Conservation (phyloP, 2,888 invertebrate genomes). For the Dynastes grantii region DNA sequence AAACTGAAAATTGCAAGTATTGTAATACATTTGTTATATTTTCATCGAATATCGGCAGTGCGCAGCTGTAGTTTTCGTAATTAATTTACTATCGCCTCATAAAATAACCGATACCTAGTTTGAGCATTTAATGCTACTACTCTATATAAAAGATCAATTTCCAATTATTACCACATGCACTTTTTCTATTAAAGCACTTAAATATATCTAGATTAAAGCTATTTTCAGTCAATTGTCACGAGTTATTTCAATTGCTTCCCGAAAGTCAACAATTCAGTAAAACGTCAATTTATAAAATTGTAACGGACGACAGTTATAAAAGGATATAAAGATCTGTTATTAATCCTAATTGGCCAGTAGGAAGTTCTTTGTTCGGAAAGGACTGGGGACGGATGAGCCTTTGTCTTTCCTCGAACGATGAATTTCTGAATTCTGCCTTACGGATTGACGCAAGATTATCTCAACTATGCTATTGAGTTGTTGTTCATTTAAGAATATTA, state of each 20-base stretch:
- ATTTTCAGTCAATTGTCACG: background rate
- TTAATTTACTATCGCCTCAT: too few relatives aligned
- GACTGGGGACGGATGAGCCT: constrained; percentile 8
- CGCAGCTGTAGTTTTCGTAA: too few relatives aligned
- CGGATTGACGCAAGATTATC: constrained; percentile 2
- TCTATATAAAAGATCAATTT: background rate
- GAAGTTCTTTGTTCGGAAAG: constrained; percentile 21
- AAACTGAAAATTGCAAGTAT: too few relatives aligned
- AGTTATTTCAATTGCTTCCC: constrained; percentile 28
- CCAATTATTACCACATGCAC: background rate
- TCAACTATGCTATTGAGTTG: background rate
- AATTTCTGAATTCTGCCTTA: constrained; percentile 12
- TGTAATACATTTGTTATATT: too few relatives aligned
- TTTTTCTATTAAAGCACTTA: background rate
- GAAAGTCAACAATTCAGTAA: constrained; percentile 26
- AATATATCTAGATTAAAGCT: background rate
- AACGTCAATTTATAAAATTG: constrained; percentile 38
- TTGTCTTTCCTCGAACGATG: constrained; percentile 7
- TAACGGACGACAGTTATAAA: constrained; percentile 26
- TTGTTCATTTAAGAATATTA: background rate
- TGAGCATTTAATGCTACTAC: too few relatives aligned
- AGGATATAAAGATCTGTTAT: constrained; percentile 27
- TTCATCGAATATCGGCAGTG: too few relatives aligned
- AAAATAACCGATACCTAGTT: too few relatives aligned
- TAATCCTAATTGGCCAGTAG: constrained; percentile 23